Base-by-base conservation (phyloP, 1,140 invertebrate species). In the Chrysomallon squamiferum region DNA sequence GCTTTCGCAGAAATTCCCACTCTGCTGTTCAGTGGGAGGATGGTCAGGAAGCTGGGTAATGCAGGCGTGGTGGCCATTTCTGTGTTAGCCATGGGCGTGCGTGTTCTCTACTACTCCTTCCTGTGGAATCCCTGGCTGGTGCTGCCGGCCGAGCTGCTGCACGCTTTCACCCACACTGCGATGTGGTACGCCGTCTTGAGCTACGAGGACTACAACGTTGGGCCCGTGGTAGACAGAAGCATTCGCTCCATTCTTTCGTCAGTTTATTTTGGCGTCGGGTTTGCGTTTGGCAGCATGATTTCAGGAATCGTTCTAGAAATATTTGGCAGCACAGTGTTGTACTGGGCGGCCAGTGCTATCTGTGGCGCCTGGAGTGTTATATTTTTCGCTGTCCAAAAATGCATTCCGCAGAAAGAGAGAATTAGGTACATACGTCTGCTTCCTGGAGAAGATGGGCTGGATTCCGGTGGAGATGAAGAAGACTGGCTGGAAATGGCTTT, bases 401-500 rank as follows among this genome's bases (percentile, higher is more conserved):
- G 79, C 54, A 70, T 80, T 63, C 73, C 71, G 1, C 72, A 72
- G 52, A 75, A 72, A 30, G 70, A 73, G 29, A 68, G 73, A 22
- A 75, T 83, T 11, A 75, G 72, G 56, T 83, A 83, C 60, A 67
- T 73, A 27, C 70, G 74, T 13, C 61, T 83, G 13, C 62, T 83
- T 13, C 73, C 72, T 22, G 71, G 73, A 30, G 79, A 80, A 32
- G 74, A 79, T 59, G 62, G 71, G 9, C 73, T 78, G 61, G 74
- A 77, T 27, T 71, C 72, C 59, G 73, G 73, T 59, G 72, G 68
- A 15, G 59, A 74, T 11, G 78, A 80, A 58, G 76, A 77, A 71
- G 81, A 83, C 68, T 83, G 81, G 81, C 63, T 83, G 27, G 80
- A 83, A 65, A 73, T 80, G 63, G 81, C 81, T 32, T 54, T 83